Percentiles rank a stretch among this genome's conserved stretches.
These are phyloP conservation scores for Trogon surrucura DNA, from an alignment of 2,113 vertebrate species.

Conservation along the genomic window DNA sequence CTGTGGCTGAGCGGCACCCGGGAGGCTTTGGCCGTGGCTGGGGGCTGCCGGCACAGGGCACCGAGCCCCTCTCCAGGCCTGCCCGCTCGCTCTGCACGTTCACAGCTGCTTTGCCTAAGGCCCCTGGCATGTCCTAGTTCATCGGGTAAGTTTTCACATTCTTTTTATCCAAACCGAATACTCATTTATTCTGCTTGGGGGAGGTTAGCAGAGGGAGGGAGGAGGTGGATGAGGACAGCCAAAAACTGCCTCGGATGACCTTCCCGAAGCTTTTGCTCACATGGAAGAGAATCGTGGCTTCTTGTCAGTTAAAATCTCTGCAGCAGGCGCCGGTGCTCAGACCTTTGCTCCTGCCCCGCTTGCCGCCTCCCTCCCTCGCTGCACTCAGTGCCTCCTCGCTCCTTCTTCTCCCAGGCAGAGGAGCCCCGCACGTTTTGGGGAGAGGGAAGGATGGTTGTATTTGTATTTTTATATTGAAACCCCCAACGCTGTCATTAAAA, in stretches of 20 bases:
- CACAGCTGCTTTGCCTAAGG: not conserved
- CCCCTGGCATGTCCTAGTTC: not conserved
- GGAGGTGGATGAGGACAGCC: not conserved
- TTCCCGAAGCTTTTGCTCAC: not conserved
- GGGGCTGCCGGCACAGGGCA: too few species aligned
- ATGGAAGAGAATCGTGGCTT: fast-evolving
- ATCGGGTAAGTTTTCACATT: not conserved
- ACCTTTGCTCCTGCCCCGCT: not conserved
- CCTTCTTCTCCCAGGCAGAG: fast-evolving
- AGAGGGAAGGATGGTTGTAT: not conserved
- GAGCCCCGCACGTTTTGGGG: not conserved
- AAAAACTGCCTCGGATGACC: not conserved
- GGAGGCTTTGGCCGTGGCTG: too few species aligned
- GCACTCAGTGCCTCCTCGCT: not conserved
- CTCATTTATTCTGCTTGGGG: not conserved
- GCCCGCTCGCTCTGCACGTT: not conserved
- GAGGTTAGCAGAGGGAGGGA: not conserved
- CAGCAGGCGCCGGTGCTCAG: not conserved
- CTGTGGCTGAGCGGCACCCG: not conserved
- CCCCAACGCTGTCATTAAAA: fast-evolving
- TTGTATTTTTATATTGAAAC: not conserved
- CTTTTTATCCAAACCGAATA: not conserved
- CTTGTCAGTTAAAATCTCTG: not conserved
- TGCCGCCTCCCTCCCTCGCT: not conserved
- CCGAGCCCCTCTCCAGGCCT: too few species aligned